These are phyloP conservation scores for Sylvia borin DNA, from an alignment of 2,797 vertebrate genomes.

Conservation along the genomic window DNA sequence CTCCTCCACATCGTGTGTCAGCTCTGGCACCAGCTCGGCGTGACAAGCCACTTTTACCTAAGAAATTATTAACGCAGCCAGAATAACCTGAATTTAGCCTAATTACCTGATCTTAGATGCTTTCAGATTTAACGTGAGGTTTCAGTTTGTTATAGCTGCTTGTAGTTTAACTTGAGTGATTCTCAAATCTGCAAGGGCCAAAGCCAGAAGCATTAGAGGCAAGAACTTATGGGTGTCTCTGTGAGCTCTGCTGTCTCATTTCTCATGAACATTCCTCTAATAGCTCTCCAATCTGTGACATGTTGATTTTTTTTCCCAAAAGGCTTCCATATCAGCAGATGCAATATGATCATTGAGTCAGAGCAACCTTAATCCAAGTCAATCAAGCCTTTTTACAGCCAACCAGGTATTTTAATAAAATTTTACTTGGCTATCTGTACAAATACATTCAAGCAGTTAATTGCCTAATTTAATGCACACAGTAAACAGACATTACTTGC, in stretches of 20 bases:
- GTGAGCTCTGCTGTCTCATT: neutral
- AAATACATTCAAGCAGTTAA: constrained; percentile 15
- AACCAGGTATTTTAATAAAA: neutral
- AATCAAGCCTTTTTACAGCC: neutral
- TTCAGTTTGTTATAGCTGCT: neutral
- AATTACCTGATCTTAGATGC: neutral
- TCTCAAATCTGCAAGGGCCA: neutral
- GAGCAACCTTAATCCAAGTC: neutral
- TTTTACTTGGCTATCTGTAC: neutral
- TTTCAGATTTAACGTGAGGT: neutral
- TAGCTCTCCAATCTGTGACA: neutral
- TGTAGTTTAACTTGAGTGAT: neutral
- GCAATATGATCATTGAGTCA: neutral
- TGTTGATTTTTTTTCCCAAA: neutral
- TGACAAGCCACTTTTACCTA: neutral
- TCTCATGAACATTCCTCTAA: neutral
- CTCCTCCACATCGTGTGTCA: neutral
- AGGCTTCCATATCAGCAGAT: neutral
- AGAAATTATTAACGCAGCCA: neutral
- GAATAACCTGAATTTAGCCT: neutral
- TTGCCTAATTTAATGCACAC: constrained; percentile 18
- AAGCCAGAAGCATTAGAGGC: neutral
- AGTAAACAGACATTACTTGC: constrained; percentile 19
- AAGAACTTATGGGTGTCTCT: neutral
- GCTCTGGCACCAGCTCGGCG: neutral